Evolutionary conservation across 2,888 invertebrate genomes (phyloP).

Genomic region (Dorcus parallelipipedus): DNA sequence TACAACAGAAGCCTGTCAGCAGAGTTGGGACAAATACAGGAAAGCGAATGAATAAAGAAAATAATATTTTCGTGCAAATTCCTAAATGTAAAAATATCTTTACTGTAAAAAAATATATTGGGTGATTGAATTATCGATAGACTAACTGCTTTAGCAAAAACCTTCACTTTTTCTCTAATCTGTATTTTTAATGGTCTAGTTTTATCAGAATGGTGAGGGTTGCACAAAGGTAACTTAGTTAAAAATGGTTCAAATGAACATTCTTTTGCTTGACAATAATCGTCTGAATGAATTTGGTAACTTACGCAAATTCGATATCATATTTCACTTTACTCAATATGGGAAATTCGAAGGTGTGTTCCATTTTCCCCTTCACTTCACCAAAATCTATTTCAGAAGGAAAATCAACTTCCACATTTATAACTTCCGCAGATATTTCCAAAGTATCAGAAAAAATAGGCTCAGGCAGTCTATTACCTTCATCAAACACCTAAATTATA

Average conservation of each 20-base stretch:
- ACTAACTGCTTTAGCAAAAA: too few relatives aligned
- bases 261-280: too few relatives aligned
- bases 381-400: constrained; percentile 52
- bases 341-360: constrained; percentile 49
- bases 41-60: neutral
- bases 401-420: constrained; percentile 56
- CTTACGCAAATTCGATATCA: constrained; percentile 15
- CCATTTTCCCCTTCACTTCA: constrained; percentile 56
- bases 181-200: too few relatives aligned
- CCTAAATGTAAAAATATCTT: neutral
- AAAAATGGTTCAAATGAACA: too few relatives aligned
- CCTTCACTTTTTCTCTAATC: too few relatives aligned
- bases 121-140: too few relatives aligned
- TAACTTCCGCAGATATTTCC: constrained; percentile 56
- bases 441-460: constrained; percentile 22
- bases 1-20: constrained; percentile 12
- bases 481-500: constrained; percentile 49
- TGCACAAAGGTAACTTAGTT: too few relatives aligned
- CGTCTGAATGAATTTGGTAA: neutral
- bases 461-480: constrained; percentile 46
- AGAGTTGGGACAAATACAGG: neutral
- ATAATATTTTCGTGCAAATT: neutral
- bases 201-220: too few relatives aligned
- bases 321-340: constrained; percentile 50
- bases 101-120: too few relatives aligned